phyloP scores from a whole-genome alignment of 2,888 invertebrate genomes.

The Papilio protenor region DNA sequence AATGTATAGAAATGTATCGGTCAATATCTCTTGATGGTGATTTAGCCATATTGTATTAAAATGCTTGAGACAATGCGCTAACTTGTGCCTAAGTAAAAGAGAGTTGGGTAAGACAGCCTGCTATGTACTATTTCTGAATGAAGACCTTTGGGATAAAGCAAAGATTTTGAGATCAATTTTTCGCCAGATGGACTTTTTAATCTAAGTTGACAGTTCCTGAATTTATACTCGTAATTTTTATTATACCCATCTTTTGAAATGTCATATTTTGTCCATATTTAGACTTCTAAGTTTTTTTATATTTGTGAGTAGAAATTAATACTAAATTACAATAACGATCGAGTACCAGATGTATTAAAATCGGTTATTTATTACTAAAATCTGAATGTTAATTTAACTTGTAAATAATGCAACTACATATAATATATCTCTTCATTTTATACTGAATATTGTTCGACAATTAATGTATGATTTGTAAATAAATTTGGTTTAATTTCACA shows the following conservation, averaged over 20 bases:
- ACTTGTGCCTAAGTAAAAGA: too few relatives aligned
- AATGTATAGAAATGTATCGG: neutral
- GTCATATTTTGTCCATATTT: neutral
- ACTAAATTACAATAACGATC: neutral
- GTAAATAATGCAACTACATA: neutral
- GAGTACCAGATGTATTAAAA: neutral
- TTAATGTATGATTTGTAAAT: slow-evolving; percentile 4
- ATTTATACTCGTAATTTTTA: neutral
- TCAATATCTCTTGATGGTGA: neutral
- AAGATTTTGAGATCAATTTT: neutral
- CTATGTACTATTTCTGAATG: too few relatives aligned
- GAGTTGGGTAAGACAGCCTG: too few relatives aligned
- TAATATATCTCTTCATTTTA: neutral
- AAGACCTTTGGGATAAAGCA: too few relatives aligned
- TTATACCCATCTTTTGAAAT: neutral
- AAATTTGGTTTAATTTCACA: neutral
- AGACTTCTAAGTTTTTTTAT: neutral
- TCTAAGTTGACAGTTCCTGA: slow-evolving; percentile 2
- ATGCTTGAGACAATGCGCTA: too few relatives aligned
- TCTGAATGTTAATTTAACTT: neutral
- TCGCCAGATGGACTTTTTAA: slow-evolving; percentile 7
- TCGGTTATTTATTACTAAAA: neutral
- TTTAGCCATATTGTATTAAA: neutral
- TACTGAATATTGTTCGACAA: neutral
- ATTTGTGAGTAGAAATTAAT: neutral